Percentiles rank a stretch among this genome's conserved stretches.
Evolutionary conservation across 2,888 invertebrate genomes (phyloP).

Genomic region (Agrochola lota): DNA sequence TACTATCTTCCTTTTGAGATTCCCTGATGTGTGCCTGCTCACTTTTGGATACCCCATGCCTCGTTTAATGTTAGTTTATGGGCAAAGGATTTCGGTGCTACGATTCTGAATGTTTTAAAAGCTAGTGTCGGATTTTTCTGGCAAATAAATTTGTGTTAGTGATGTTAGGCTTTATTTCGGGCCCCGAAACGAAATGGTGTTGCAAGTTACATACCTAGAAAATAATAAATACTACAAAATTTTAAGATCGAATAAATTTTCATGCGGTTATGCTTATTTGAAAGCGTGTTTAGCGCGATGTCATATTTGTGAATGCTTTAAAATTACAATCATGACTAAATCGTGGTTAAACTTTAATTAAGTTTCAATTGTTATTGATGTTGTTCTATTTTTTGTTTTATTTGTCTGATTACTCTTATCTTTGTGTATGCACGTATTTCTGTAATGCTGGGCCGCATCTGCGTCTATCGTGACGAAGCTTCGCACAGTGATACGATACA

Average conservation of each 20-base stretch:
- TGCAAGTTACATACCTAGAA: not conserved
- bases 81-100: constrained; percentile 47
- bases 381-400: no score
- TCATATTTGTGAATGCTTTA: not conserved
- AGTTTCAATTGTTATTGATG: no score
- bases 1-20: constrained; percentile 69
- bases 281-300: not conserved
- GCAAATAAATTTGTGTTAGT: constrained; percentile 43
- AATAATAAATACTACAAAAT: no score
- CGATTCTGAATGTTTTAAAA: constrained; percentile 50
- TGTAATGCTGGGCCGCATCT: no score
- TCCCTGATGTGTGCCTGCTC: constrained; percentile 61
- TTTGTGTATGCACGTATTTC: no score
- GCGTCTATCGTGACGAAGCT: no score
- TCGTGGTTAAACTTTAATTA: not conserved
- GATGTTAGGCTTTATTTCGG: constrained; percentile 23
- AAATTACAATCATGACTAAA: not conserved
- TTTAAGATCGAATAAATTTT: not conserved
- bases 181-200: not conserved
- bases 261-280: not conserved
- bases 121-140: constrained; percentile 38
- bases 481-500: no score
- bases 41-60: constrained; percentile 58
- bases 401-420: no score
- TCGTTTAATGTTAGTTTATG: constrained; percentile 61